phyloP scores from a whole-genome alignment of 2,797 vertebrate genomes.

The Prionace glauca region DNA sequence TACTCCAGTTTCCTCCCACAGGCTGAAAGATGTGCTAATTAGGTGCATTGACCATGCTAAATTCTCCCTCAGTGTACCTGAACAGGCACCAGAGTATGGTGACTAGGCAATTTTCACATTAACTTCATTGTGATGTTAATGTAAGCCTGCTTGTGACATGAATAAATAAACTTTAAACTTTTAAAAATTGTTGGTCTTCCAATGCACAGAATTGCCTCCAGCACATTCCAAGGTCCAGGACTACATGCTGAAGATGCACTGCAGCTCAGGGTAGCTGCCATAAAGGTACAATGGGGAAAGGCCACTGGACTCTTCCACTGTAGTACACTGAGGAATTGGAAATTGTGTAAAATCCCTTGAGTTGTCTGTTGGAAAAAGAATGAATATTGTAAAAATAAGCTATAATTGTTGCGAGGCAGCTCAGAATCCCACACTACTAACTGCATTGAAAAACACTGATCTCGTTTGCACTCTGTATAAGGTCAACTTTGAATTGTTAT shows the following conservation, averaged over 20 bases:
- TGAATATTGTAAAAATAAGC: not conserved
- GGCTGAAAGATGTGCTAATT: too few relatives aligned
- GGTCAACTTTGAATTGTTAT: not conserved
- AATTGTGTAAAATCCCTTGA: not conserved
- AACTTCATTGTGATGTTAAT: too few relatives aligned
- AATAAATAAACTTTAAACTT: too few relatives aligned
- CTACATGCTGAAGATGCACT: not conserved
- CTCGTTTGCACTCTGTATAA: not conserved
- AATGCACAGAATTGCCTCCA: not conserved
- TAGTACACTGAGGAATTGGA: not conserved
- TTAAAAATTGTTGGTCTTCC: too few relatives aligned
- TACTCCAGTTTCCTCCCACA: too few relatives aligned
- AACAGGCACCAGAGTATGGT: too few relatives aligned
- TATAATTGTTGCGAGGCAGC: not conserved
- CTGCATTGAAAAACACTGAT: not conserved
- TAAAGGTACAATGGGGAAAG: not conserved
- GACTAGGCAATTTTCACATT: too few relatives aligned
- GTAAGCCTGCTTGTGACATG: too few relatives aligned
- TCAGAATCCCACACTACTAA: not conserved
- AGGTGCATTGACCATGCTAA: too few relatives aligned
- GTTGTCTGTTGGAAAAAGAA: not conserved
- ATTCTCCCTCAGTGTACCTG: too few relatives aligned
- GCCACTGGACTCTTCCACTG: not conserved
- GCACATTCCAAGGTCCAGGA: not conserved
- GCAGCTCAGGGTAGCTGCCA: not conserved